These are phyloP conservation scores for Dendrophyllia cribrosa DNA, from an alignment of 64 coral and sea anemone genomes.

Conservation along the genomic window DNA sequence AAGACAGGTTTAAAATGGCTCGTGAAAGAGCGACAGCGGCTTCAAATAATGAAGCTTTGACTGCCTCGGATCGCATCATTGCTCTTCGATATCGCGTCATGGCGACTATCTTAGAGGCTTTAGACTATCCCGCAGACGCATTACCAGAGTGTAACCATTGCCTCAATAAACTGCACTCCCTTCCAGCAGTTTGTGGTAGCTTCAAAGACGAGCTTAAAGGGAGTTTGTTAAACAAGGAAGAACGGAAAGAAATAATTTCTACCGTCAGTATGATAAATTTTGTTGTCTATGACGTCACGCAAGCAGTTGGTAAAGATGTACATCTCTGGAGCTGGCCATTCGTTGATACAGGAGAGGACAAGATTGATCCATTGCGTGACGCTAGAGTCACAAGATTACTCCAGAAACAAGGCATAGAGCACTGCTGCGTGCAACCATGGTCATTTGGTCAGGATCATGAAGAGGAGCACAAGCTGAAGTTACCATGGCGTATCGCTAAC, in stretches of 20 bases:
- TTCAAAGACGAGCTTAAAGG: not conserved
- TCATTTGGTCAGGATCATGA: conserved; percentile 41
- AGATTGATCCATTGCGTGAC: conserved; percentile 20
- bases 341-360: not conserved
- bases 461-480: not conserved
- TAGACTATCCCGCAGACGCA: not conserved
- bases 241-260: not conserved
- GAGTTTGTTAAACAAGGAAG: not conserved
- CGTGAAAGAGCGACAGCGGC: conserved; percentile 45
- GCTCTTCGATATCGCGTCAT: conserved; percentile 34
- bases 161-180: conserved; percentile 27
- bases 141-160: conserved; percentile 5
- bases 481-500: not conserved
- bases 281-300: conserved; percentile 18
- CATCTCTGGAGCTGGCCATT: not conserved
- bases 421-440: not conserved
- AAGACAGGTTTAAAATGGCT: conserved; percentile 44
- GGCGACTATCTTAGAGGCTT: not conserved
- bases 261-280: conserved; percentile 9
- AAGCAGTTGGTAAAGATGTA: not conserved
- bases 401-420: not conserved
- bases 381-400: not conserved
- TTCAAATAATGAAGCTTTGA: conserved; percentile 31
- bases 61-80: conserved; percentile 24
- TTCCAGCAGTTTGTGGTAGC: not conserved